Base-by-base conservation (phyloP, 2,113 vertebrate genomes). In the Notechis scutatus region DNA sequence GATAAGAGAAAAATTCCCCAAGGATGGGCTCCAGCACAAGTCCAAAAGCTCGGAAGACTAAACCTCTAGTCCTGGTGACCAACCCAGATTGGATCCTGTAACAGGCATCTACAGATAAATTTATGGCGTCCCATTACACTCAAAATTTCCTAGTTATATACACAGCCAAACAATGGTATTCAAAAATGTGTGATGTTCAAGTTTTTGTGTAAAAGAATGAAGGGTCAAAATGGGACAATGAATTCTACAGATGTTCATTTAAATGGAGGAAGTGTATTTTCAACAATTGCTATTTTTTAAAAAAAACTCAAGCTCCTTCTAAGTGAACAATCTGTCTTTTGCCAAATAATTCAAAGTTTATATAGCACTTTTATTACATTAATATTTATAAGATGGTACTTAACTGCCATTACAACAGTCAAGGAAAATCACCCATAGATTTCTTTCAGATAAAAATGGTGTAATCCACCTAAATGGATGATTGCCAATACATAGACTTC, bases 241-340 rank as follows among this genome's bases (percentile, higher is more conserved):
- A 81, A 81, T 81, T 81, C 69, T 39, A 81, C 69, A 81, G 69
- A 81, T 81, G 69, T 81, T 81, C 69, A 81, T 95, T 85, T 93
- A 0, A 90, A 42, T 57, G 94, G 90, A 61, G 88, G 59, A 95
- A 94, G 93, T 94, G 95, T 95, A 91, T 90, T 88, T 0, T 1
- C 94, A 95, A 95, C 94, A 93, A 88, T 21, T 88, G 52, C 34
- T 50, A 81, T 21, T 81, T 42, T 3, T 20, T 15, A 88, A 39
- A 90, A 92, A 61, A 90, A 92, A 61, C 24, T 24, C 88, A 90
- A 26, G 23, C 85, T 86, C 42, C 85, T 47, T 24, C 23, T 86
- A 24, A 86, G 85, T 47, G 45, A 47, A 86, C 45, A 86, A 86
- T 24, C 23, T 86, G 21, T 86, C 85, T 47, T 86, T 86, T 47